Evolutionary conservation across 2,888 invertebrate genomes (phyloP).

Genomic region (Caenorhabditis imperialis): DNA sequence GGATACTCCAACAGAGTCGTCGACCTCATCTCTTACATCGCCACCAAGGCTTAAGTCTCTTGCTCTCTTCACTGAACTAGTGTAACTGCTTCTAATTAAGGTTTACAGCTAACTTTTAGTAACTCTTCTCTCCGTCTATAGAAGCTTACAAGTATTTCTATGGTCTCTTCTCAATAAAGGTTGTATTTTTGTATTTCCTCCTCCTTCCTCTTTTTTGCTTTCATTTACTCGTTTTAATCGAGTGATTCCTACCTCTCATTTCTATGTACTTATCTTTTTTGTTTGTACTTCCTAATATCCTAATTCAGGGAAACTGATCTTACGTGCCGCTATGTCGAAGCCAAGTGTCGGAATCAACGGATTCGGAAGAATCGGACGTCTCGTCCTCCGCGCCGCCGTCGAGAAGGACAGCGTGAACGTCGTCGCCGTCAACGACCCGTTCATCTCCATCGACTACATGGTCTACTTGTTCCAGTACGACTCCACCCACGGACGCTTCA

Average conservation of each 20-base stretch:
- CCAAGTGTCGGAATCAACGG: conserved; percentile 92
- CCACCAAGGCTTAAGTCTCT: conserved; percentile 70
- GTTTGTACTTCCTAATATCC: background rate
- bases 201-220: too few species aligned
- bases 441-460: conserved; percentile 96
- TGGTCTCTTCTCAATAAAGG: conserved; percentile 55
- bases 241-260: conserved; percentile 2
- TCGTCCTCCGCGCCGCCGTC: conserved; percentile 89
- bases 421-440: conserved; percentile 93
- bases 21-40: conserved; percentile 94
- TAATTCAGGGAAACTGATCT: conserved; percentile 27
- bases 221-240: conserved; percentile 23
- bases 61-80: background rate
- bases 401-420: conserved; percentile 84
- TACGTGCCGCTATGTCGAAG: conserved; percentile 81
- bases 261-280: conserved; percentile 3
- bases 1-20: conserved; percentile 97
- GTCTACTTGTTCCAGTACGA: conserved; percentile 85
- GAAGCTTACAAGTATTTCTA: conserved; percentile 51
- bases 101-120: conserved; percentile 1
- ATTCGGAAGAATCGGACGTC: conserved; percentile 93
- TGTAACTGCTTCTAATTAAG: background rate
- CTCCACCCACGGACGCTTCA: conserved; percentile 96
- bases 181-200: too few species aligned
- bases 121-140: conserved; percentile 9